Evolutionary conservation across 2,797 vertebrate species (phyloP).

Genomic region (Morelia viridis): DNA sequence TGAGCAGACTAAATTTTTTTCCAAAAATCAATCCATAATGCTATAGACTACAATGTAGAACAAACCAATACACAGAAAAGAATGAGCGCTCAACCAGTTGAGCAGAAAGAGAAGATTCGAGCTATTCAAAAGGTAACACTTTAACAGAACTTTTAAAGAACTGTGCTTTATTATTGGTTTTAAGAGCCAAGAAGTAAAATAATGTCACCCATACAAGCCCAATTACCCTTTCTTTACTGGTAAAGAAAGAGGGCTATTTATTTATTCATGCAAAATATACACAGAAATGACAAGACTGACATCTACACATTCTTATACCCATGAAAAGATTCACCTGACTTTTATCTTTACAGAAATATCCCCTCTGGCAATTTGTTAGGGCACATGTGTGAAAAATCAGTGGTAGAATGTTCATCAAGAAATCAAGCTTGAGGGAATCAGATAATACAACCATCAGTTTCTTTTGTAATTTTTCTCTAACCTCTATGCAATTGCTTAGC

Average conservation of each 20-base stretch:
- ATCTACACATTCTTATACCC: neutral
- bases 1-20: neutral
- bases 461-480: conserved; percentile 8
- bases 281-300: neutral
- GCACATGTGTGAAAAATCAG: neutral
- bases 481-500: neutral
- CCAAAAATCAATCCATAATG: neutral
- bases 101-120: neutral
- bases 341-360: neutral
- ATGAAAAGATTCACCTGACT: neutral
- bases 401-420: neutral
- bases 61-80: neutral
- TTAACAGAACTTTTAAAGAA: neutral
- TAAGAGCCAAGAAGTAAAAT: neutral
- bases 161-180: neutral
- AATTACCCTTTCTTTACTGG: neutral
- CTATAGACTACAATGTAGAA: neutral
- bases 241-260: neutral
- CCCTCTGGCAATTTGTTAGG: neutral
- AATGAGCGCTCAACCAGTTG: neutral
- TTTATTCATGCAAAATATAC: neutral
- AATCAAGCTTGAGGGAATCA: neutral
- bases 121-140: neutral
- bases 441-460: neutral
- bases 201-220: neutral